Evolutionary conservation across 2,888 invertebrate genomes (phyloP).

Genomic region (Caenorhabditis angaria): DNA sequence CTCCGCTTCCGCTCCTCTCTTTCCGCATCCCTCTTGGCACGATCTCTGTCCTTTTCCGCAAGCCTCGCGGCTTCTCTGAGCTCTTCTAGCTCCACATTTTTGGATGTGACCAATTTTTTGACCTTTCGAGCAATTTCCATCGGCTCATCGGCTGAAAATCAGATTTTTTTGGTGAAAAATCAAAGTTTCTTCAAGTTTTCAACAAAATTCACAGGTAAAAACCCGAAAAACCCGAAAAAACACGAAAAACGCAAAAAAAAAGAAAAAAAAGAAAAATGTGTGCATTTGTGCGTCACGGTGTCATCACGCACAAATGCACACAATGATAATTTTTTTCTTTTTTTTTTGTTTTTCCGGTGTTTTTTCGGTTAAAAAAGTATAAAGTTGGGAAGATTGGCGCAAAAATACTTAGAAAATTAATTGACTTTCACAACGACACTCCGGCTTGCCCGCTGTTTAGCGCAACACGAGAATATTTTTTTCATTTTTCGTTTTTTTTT

Average conservation of each 20-base stretch:
- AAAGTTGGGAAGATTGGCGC: neutral
- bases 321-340: neutral
- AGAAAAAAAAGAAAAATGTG: no score
- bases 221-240: no score
- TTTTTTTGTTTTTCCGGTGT: neutral
- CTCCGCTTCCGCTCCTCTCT: constrained; percentile 28
- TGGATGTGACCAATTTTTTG: constrained; percentile 24
- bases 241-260: neutral
- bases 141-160: constrained; percentile 26
- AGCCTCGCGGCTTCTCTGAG: constrained; percentile 29
- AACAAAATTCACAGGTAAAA: neutral
- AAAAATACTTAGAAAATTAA: neutral
- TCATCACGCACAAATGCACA: neutral
- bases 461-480: no score
- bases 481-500: neutral
- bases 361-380: neutral
- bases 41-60: constrained; percentile 40
- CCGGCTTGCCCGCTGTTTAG: neutral
- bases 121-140: constrained; percentile 42
- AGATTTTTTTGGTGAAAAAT: neutral
- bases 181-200: neutral
- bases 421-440: neutral
- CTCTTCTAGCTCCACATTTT: constrained; percentile 42
- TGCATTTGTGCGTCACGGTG: no score
- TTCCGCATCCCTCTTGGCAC: constrained; percentile 45